Evolutionary conservation across 1,140 invertebrate species (phyloP), one percentile per base, ranked within the genome.

Genomic region (Neelides sp.): DNA sequence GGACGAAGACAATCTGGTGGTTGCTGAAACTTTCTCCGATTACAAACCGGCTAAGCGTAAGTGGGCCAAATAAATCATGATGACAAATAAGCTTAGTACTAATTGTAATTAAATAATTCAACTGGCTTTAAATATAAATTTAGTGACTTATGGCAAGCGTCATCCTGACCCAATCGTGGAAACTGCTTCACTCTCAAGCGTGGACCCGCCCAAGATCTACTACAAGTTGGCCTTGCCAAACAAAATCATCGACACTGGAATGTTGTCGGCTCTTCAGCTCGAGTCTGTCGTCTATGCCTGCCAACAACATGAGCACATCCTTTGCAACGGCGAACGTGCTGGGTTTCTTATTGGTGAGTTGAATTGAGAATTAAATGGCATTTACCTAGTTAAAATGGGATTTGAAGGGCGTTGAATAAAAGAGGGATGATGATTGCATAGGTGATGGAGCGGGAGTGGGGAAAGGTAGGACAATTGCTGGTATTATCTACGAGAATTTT

Each of bases 111-210:
- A n/a, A 22, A 39, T 36, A 19, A 45, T 35, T 42, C 3, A 24
- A 35, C 40, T 15, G 17, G 10, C 4, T 26, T 32, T 32, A 8
- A 28, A 22, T 50, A 59, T 48, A 52, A 53, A 64, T 64, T 20
- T 62, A 89, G 85, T 98, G 56, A 92, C 92, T 69, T 71, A 97
- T 41, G 95, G 96, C 3, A 78, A 79, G 50, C 88, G 89, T 63
- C 96, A 99, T 78, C 96, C 96, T 0, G 96, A 99, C 73, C 85
- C 90, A n/a, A 93, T 99, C 10, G 96, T 99, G 17, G 96, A 99
- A 70, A 98, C 95, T 0, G 91, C 91, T 27, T 97, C 93, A 0
- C 73, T 99, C 28, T 93, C 93, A 0, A 94, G 87, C 56, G 94
- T 99, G 40, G 85, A 90, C 63, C 89, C 95, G 2, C 86, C 89